phyloP scores from a whole-genome alignment of 2,113 vertebrate genomes.

The Chrysochloris asiatica region DNA sequence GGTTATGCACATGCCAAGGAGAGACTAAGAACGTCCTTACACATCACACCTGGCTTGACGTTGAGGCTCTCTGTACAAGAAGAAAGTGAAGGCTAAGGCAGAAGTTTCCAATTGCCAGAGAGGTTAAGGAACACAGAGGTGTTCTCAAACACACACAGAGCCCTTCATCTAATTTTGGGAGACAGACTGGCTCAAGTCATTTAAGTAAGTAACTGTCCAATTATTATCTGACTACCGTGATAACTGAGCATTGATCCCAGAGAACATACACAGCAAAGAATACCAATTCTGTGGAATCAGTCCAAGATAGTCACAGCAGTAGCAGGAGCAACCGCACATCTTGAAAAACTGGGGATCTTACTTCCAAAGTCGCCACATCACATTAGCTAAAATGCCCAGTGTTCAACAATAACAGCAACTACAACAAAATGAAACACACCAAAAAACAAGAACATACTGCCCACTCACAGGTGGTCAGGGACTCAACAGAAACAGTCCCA shows the following conservation, averaged over 20 bases:
- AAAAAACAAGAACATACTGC: neutral
- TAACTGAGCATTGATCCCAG: neutral
- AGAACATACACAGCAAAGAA: neutral
- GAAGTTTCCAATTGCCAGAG: neutral
- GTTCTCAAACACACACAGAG: neutral
- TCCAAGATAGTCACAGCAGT: neutral
- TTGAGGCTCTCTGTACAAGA: neutral
- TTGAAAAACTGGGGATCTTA: neutral
- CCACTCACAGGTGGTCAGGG: neutral
- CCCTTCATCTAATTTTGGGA: neutral
- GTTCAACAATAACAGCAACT: neutral
- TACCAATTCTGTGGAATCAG: neutral
- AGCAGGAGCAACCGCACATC: neutral
- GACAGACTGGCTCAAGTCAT: neutral
- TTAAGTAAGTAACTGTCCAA: neutral
- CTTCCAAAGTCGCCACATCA: neutral
- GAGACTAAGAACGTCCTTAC: neutral
- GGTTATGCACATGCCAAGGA: neutral
- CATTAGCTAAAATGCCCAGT: neutral
- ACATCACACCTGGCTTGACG: neutral
- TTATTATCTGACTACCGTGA: neutral
- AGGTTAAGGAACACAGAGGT: neutral
- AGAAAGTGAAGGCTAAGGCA: neutral
- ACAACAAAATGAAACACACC: neutral
- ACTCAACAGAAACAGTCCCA: neutral